A percentile compares a stretch with the other conserved stretches of the same genome.
Evolutionary conservation across 2,797 vertebrate species (phyloP).

Genomic region (Rhinogobio ventralis): DNA sequence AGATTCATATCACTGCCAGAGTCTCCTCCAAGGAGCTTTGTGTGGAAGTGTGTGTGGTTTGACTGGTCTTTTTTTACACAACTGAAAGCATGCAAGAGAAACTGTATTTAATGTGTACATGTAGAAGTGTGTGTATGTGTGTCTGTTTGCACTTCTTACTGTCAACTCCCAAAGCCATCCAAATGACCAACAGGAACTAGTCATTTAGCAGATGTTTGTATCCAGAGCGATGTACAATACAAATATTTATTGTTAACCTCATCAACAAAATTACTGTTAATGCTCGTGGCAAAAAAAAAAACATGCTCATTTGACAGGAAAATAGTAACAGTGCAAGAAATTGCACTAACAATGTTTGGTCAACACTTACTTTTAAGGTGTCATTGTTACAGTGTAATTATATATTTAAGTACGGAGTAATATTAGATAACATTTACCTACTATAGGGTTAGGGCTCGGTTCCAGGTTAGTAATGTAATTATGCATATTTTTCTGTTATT

Average conservation of each 20-base stretch:
- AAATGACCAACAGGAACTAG: background rate
- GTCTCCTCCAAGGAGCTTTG: conserved; percentile 74
- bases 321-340: background rate
- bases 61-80: conserved; percentile 37
- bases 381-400: no score
- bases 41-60: conserved; percentile 48
- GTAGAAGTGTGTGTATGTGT: conserved; percentile 6
- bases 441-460: no score
- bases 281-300: background rate
- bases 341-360: background rate
- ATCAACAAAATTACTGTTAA: background rate
- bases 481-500: no score
- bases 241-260: background rate
- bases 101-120: conserved; percentile 27
- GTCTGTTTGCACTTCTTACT: background rate
- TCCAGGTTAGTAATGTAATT: no score
- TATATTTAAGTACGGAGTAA: no score
- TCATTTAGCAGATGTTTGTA: background rate
- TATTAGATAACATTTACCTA: no score
- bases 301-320: background rate
- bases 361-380: no score
- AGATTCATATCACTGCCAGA: conserved; percentile 76
- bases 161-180: conserved; percentile 3
- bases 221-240: background rate
- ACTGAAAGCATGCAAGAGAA: conserved; percentile 39